Base-by-base conservation (phyloP, 2,888 invertebrate genomes). In the Ephialtes manifestator region DNA sequence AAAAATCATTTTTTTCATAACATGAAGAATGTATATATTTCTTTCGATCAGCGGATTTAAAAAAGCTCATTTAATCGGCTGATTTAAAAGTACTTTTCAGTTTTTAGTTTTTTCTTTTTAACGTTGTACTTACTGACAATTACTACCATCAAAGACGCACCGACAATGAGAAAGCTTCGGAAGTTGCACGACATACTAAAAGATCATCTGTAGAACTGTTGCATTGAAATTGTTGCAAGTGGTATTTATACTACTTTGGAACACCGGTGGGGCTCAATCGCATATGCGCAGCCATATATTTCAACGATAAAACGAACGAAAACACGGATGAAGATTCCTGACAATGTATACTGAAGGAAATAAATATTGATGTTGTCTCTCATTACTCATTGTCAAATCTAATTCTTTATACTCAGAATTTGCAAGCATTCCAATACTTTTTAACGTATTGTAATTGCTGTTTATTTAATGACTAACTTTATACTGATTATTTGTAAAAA, bases 211-310 rank as follows among this genome's bases (percentile, higher is more conserved):
- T 60, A 24, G 31, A 28, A 60, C 60, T 63, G 63, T 18, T 35
- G 39, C 18, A 8, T n/a, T 18, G 35, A 63, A 35, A 1, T 8
- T n/a, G 10, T 39, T 39, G n/a, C 39, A 10, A 39, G n/a, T 39
- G 35, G 10, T 63, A 63, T 63, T 39, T 63, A 63, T 60, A 60
- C 60, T 35, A 63, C 7, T 60, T 35, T n/a, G 15, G 7, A 28
- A 2, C 4, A 10, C 35, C 15, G 35, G 39, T 63, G 18, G 18
- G n/a, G 18, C 2, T 18, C 8, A 35, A 15, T 10, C 0, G 35
- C 35, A 63, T 35, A 39, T 63, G 35, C 63, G n/a, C 35, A 24
- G 20, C 20, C 35, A 8, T n/a, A 18, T 18, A 18, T 18, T 18
- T 8, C 2, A 35, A 55, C 8, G 11, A 24, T 24, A 55, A 55